A percentile compares a stretch with the other conserved stretches of the same genome.
These are phyloP conservation scores for Augiades crinisus DNA, from an alignment of 2,888 invertebrate genomes.

Conservation along the genomic window DNA sequence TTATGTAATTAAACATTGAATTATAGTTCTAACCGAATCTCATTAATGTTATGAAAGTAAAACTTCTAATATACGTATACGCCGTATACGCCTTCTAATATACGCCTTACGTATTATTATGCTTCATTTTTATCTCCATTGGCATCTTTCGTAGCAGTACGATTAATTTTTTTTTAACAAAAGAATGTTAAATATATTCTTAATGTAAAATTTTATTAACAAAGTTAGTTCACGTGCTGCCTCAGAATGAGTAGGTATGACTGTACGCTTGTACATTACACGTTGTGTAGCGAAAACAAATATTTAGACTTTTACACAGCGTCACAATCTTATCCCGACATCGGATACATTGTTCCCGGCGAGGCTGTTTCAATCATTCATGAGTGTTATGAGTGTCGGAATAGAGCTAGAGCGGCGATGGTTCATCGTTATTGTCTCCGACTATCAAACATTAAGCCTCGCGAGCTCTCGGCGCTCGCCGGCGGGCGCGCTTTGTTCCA, in stretches of 20 bases:
- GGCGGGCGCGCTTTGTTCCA: constrained; percentile 27
- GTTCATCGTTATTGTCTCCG: constrained; percentile 20
- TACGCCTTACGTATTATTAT: no score
- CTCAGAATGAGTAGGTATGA: not conserved
- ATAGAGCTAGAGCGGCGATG: constrained; percentile 4
- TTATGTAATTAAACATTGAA: no score
- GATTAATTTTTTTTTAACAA: no score
- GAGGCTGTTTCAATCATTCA: constrained; percentile 6
- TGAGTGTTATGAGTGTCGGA: constrained; percentile 6
- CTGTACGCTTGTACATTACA: not conserved
- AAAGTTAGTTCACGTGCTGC: no score
- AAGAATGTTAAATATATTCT: no score
- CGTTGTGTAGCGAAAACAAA: not conserved
- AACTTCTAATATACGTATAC: no score
- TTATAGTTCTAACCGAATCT: no score
- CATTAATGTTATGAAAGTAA: no score
- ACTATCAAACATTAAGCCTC: constrained; percentile 18
- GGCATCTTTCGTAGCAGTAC: no score
- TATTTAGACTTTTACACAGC: not conserved
- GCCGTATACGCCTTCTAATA: no score
- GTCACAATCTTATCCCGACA: not conserved
- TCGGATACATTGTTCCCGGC: not conserved
- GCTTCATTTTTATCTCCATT: no score
- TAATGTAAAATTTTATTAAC: no score
- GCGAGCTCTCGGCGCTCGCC: not conserved